A percentile compares a stretch with the other conserved stretches of the same genome.
Evolutionary conservation across 2,797 vertebrate species (phyloP).

Genomic region (Eulemur albifrons): DNA sequence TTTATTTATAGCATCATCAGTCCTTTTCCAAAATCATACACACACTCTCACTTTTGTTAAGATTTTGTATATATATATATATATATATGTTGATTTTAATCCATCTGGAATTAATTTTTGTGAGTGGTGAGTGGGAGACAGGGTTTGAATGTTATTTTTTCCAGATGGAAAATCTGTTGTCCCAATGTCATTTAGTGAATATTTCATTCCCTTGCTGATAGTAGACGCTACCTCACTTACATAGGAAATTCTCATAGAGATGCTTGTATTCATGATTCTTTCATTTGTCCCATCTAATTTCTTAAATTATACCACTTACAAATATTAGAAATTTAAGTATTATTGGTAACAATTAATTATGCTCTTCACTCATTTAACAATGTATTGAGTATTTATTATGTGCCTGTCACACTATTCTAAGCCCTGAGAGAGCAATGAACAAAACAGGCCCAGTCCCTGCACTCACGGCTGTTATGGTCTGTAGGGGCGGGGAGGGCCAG

Average conservation of each 20-base stretch:
- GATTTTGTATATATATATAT: background rate
- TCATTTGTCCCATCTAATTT: background rate
- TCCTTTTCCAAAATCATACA: background rate
- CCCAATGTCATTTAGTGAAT: background rate
- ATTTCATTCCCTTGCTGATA: background rate
- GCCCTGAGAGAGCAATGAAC: background rate
- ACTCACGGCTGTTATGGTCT: background rate
- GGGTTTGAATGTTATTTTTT: background rate
- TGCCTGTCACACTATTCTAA: background rate
- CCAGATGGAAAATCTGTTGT: background rate
- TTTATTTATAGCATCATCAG: background rate
- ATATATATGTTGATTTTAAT: background rate
- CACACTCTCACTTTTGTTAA: background rate
- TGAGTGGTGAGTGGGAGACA: background rate
- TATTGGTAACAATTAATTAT: background rate
- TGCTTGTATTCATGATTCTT: background rate
- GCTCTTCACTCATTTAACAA: background rate
- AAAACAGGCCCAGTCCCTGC: background rate
- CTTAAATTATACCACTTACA: background rate
- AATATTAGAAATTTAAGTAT: background rate
- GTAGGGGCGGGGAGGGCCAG: accelerated
- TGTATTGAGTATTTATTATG: background rate
- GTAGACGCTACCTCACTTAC: background rate
- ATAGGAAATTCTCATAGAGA: background rate
- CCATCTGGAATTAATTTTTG: background rate